These are phyloP conservation scores for Siniperca chuatsi DNA, from an alignment of 2,113 vertebrate species.

Conservation along the genomic window DNA sequence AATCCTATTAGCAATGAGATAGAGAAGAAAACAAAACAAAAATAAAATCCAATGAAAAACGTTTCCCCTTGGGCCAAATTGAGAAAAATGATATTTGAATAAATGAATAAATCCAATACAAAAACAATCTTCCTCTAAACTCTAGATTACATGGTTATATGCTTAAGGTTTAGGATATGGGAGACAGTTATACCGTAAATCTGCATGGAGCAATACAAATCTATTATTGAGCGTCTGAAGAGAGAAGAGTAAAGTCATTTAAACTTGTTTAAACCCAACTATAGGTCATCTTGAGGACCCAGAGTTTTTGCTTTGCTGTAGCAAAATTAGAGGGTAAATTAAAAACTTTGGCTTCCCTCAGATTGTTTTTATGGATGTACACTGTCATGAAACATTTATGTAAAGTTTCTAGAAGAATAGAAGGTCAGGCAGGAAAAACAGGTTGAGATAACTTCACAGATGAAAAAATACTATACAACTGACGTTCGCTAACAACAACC, in stretches of 20 bases:
- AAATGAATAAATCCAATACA: constrained; percentile 59
- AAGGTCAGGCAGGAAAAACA: not conserved
- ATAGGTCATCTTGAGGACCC: not conserved
- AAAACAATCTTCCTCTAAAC: constrained; percentile 53
- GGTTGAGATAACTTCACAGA: not conserved
- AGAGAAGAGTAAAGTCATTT: constrained; percentile 2
- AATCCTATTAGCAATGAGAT: constrained; percentile 49
- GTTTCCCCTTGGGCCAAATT: constrained; percentile 24
- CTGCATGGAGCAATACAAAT: not conserved
- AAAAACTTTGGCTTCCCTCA: not conserved
- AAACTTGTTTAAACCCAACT: not conserved
- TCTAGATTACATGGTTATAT: constrained; percentile 38
- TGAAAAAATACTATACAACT: not conserved
- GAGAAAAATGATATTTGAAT: constrained; percentile 43
- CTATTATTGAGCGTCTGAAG: not conserved
- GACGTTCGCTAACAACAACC: not conserved
- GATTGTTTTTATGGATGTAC: not conserved
- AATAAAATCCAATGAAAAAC: not conserved
- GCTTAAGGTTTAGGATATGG: constrained; percentile 5
- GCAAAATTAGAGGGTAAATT: not conserved
- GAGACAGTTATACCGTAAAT: constrained; percentile 16
- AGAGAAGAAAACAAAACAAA: constrained; percentile 35
- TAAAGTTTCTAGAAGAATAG: not conserved
- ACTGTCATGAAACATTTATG: not conserved
- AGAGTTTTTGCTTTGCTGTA: not conserved